Base-by-base conservation (phyloP, 2,113 vertebrate genomes). In the Pteruthius melanotis region DNA sequence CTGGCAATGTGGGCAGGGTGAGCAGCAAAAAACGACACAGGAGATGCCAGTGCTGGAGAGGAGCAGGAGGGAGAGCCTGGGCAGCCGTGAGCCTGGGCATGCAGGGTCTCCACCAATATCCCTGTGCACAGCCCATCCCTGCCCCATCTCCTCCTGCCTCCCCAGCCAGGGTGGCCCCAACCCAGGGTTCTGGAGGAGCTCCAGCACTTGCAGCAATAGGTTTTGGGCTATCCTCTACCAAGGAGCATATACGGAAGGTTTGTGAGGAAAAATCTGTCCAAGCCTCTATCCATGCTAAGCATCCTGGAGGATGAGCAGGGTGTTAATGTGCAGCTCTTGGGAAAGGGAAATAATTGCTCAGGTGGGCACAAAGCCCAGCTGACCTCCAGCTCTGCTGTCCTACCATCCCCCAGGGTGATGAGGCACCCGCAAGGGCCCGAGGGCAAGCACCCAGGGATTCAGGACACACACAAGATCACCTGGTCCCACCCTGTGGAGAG, bases 361-460 rank as follows among this genome's bases (percentile, higher is more conserved):
- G 31, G 21, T 28, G 21, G 37, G 26, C 33, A 39, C 7, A 2
- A 54, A 70, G 33, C 49, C 30, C 5, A 2, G 18, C 47, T 63
- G 50, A 69, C 26, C 50, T 47, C 50, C 66, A 33, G 70, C 35
- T 76, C 54, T 35, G 57, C 74, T 82, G 31, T 75, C 26, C 77
- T 22, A 10, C 60, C 6, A 3, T 17, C 37, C 53, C 39, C 22
- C 1, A 7, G 35, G 11, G 18, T 37, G 27, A 37, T 0, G 0
- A 2, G 52, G 44, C 86, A 86, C 27, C 40, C 52, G 37, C 50
- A 61, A 44, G 28, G 27, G 66, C 13, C 59, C 0, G 1, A 57
- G 78, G 45, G 30, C 15, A 53, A 65, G 49, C 0, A 0, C 1
- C 1, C 68, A 17, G 53, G 45, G 66, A 30, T 69, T 56, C 61